A percentile compares a stretch with the other conserved stretches of the same genome.
These are phyloP conservation scores for Lymantria monacha DNA, from an alignment of 2,888 invertebrate species.

Conservation along the genomic window DNA sequence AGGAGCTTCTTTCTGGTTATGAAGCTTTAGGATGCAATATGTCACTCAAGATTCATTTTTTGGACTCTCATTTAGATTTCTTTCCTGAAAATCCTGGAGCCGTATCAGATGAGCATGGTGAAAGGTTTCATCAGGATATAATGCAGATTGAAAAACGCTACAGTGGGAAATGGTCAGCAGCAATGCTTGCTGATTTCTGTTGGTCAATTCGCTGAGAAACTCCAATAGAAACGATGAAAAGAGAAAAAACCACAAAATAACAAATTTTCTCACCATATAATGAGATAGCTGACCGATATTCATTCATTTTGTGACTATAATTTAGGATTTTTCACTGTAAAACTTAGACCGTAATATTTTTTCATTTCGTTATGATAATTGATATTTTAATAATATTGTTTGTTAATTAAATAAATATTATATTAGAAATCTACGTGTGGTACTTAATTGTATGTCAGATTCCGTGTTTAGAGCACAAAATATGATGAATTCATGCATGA, in stretches of 20 bases:
- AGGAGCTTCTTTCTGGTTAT: neutral
- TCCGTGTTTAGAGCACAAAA: neutral
- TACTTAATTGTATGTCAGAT: neutral
- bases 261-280: neutral
- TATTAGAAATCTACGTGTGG: neutral
- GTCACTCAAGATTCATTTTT: neutral
- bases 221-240: neutral
- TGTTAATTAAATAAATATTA: neutral
- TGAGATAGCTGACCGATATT: neutral
- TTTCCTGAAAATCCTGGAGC: neutral
- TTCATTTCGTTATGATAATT: neutral
- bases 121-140: neutral
- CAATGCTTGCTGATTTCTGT: neutral
- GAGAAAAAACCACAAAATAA: neutral
- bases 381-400: neutral
- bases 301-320: neutral
- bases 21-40: neutral
- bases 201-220: neutral
- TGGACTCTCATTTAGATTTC: neutral
- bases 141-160: neutral
- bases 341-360: neutral
- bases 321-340: neutral
- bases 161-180: neutral
- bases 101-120: neutral
- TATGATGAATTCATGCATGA: neutral